A percentile compares a stretch with the other conserved stretches of the same genome.
phyloP scores from a whole-genome alignment of 2,888 invertebrate genomes.

The Heteropelma amictum region DNA sequence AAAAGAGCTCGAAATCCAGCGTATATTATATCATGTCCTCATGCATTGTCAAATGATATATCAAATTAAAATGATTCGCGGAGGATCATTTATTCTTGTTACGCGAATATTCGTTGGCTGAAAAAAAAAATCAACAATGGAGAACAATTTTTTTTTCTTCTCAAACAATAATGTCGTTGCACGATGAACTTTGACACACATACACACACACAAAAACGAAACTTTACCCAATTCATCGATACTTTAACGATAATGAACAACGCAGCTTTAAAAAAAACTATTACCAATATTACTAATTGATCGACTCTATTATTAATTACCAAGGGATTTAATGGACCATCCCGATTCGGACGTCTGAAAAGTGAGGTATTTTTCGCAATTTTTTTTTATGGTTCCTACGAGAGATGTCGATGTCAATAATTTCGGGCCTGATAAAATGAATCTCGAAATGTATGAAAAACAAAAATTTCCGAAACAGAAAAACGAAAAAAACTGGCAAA shows the following conservation, averaged over 20 bases:
- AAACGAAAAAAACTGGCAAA: too few species aligned
- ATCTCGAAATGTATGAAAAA: too few species aligned
- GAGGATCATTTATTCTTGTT: constrained; percentile 24
- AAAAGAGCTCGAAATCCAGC: neutral
- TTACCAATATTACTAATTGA: constrained; percentile 36
- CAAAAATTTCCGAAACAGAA: too few species aligned
- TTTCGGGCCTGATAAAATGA: too few species aligned
- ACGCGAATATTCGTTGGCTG: constrained; percentile 24
- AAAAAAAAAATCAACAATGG: constrained; percentile 25
- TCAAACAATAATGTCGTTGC: constrained; percentile 22
- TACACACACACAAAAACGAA: too few species aligned
- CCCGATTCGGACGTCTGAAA: too few species aligned
- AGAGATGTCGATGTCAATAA: too few species aligned
- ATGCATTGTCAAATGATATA: constrained; percentile 2
- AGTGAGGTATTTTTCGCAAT: too few species aligned
- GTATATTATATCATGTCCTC: neutral
- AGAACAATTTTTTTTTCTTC: too few species aligned
- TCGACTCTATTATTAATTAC: constrained; percentile 36
- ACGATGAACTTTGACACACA: constrained; percentile 31
- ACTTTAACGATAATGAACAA: constrained; percentile 34
- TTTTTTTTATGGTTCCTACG: too few species aligned
- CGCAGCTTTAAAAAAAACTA: constrained; percentile 32
- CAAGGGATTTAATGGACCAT: too few species aligned
- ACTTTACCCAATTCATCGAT: constrained; percentile 20
- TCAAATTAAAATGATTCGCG: constrained; percentile 20